Percentiles rank a stretch among this genome's conserved stretches.
phyloP scores from a whole-genome alignment of 2,888 invertebrate species.

The Cheilosia vulpina region DNA sequence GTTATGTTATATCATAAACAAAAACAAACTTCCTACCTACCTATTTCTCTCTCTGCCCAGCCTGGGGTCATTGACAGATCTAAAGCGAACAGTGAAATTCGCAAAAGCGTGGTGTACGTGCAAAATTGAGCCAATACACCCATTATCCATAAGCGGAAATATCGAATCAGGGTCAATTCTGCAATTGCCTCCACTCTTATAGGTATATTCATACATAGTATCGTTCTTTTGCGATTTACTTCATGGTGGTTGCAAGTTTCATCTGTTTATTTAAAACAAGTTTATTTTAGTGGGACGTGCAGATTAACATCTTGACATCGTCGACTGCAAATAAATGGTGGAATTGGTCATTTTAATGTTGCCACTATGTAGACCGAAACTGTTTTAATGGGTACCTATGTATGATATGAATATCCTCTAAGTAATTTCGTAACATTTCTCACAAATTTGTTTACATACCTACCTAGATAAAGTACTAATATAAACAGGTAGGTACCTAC shows the following conservation, averaged over 20 bases:
- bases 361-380: too few species aligned
- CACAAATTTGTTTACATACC: too few species aligned
- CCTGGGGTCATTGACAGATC: slow-evolving; percentile 51
- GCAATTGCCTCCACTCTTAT: slow-evolving; percentile 15
- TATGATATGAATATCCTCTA: too few species aligned
- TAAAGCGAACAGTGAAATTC: slow-evolving; percentile 31
- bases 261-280: background rate
- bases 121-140: slow-evolving; percentile 20
- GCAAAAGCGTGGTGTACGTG: slow-evolving; percentile 56
- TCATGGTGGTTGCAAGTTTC: background rate
- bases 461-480: too few species aligned
- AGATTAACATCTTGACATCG: background rate
- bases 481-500: too few species aligned
- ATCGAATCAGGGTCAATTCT: slow-evolving; percentile 52
- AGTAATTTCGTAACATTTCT: too few species aligned
- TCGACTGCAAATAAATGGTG: too few species aligned
- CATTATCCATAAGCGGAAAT: slow-evolving; percentile 37
- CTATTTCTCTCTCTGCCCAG: background rate
- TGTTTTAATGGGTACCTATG: too few species aligned
- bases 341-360: too few species aligned
- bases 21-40: background rate
- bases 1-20: background rate
- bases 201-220: too few species aligned
- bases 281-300: background rate
- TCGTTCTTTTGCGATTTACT: background rate